Base-by-base conservation (phyloP, 2,113 vertebrate genomes). In the Malurus cyaneus region DNA sequence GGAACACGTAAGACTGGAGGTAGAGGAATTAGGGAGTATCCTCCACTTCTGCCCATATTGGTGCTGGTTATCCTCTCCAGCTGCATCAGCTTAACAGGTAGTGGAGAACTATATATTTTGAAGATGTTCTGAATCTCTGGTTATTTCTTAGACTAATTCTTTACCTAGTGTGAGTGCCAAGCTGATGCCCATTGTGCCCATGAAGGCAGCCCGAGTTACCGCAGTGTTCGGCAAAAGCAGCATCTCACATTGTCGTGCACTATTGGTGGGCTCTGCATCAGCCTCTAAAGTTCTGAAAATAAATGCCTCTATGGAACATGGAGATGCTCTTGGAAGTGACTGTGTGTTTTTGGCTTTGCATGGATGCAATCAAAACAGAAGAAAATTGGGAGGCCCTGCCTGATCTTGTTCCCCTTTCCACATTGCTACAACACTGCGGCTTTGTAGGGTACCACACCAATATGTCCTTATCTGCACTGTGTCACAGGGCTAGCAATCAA, bases 361-460 rank as follows among this genome's bases (percentile, higher is more conserved):
- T 20, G 9, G 15, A n/a, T 15, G 6, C 17, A 14, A 14, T 71
- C 14, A 44, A 74, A 86, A 14, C 0, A 73, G 52, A 50, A 8
- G 7, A 57, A 73, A n/a, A 14, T 26, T 44, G 23, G 34, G 36
- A 39, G 11, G 18, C 1, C 4, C 12, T 62, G 42, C 14, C 14
- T 86, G 42, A 41, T 25, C 17, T 66, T 71, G 11, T 20, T 15
- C 7, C 78, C 15, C 12, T 66, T 89, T 72, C 34, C 28, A 28
- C 12, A 5, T 13, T n/a, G 11, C 15, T 61, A 11, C 11, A 56
- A 8, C 13, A 47, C 13, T 47, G 14, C 1, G 3, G 4, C 6
- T 59, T 62, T 0, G 0, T 31, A 31, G 7, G 15, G 9, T 32
- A 53, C 15, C 14, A 31, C 3, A 47, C 2, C 1, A 2, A 3